phyloP scores from a whole-genome alignment of 2,113 vertebrate genomes.

The Phaethon lepturus region DNA sequence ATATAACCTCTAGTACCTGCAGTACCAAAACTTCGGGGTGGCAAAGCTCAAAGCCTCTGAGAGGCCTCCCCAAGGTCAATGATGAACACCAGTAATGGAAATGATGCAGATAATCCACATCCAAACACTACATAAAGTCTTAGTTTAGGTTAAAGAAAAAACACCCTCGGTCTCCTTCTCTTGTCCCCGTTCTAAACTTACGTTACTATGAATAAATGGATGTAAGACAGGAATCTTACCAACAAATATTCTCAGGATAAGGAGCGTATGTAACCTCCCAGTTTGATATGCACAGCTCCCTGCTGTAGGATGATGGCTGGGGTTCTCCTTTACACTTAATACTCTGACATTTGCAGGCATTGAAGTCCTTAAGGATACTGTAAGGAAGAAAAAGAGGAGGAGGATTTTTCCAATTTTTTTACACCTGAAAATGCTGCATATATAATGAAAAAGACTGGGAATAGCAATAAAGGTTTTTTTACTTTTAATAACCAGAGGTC shows the following conservation, averaged over 20 bases:
- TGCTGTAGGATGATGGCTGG: constrained; percentile 83
- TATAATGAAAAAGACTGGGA: background rate
- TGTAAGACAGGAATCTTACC: constrained; percentile 77
- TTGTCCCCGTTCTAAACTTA: background rate
- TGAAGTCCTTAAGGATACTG: constrained; percentile 95
- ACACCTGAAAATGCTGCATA: background rate
- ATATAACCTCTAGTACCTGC: background rate
- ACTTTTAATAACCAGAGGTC: background rate
- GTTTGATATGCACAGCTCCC: constrained; percentile 72
- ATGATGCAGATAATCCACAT: background rate
- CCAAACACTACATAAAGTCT: background rate
- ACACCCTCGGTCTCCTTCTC: background rate
- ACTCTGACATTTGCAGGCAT: constrained; percentile 85
- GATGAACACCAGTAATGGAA: background rate
- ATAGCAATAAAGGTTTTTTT: background rate
- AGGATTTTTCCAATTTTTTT: background rate
- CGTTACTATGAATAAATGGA: background rate
- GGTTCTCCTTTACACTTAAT: constrained; percentile 79
- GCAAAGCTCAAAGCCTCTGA: background rate
- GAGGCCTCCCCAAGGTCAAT: background rate
- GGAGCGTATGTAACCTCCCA: constrained; percentile 88
- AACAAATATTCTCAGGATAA: constrained; percentile 89
- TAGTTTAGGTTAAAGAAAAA: background rate
- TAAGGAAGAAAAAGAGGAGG: background rate
- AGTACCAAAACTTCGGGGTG: background rate